Evolutionary conservation across 2,113 vertebrate genomes (phyloP).

Genomic region (cattle (Bos taurus)): ARS-UCD2.0 NC_037336.1:58155501-58156000

Average conservation of each 20-base stretch:
- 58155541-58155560: not conserved
- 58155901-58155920: not conserved
- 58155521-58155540: constrained; percentile 45
- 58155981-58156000: not conserved
- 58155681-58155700: not conserved
- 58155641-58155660: not conserved
- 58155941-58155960: not conserved
- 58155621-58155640: not conserved
- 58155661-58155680: not conserved
- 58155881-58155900: not conserved
- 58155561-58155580: not conserved
- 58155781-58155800: not conserved
- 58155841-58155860: not conserved
- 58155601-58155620: not conserved
- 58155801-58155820: not conserved
- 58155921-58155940: not conserved
- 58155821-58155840: not conserved
- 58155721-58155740: not conserved
- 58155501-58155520: constrained; percentile 57
- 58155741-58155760: not conserved
- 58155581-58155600: not conserved
- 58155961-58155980: not conserved
- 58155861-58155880: not conserved
- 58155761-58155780: not conserved
- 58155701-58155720: not conserved